Evolutionary conservation across 2,113 vertebrate species (phyloP).

Genomic region (Tragelaphus strepsiceros): DNA sequence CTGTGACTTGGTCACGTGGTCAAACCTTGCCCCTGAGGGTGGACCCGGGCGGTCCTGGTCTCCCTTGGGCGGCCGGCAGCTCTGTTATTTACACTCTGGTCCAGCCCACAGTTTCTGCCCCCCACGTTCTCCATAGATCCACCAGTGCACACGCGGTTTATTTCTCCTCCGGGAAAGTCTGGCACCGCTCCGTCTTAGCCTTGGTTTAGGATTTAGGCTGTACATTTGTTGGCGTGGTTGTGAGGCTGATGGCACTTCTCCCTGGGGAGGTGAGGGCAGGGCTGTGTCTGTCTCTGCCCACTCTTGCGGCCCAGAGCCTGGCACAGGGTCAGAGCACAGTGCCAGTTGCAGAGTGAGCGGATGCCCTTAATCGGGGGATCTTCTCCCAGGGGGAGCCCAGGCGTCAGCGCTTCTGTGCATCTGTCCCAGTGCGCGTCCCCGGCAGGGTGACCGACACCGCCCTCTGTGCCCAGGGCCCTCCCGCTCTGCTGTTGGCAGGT

Average conservation of each 20-base stretch:
- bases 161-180: neutral
- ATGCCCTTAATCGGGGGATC: neutral
- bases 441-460: neutral
- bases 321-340: neutral
- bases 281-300: neutral
- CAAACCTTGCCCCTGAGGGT: neutral
- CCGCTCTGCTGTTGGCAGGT: neutral
- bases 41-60: neutral
- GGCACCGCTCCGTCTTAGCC: neutral
- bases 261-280: neutral
- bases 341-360: neutral
- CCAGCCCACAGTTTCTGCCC: neutral
- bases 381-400: neutral
- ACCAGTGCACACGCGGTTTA: too few relatives aligned
- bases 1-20: neutral
- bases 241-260: neutral
- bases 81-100: neutral
- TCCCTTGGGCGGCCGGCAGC: too few relatives aligned
- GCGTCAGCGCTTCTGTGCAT: neutral
- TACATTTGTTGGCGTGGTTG: neutral
- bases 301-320: neutral
- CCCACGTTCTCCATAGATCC: too few relatives aligned
- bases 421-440: neutral
- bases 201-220: neutral
- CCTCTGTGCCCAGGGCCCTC: neutral